Conservation (phyloP, 2,797 vertebrate species). For the Argya squamiceps region DNA sequence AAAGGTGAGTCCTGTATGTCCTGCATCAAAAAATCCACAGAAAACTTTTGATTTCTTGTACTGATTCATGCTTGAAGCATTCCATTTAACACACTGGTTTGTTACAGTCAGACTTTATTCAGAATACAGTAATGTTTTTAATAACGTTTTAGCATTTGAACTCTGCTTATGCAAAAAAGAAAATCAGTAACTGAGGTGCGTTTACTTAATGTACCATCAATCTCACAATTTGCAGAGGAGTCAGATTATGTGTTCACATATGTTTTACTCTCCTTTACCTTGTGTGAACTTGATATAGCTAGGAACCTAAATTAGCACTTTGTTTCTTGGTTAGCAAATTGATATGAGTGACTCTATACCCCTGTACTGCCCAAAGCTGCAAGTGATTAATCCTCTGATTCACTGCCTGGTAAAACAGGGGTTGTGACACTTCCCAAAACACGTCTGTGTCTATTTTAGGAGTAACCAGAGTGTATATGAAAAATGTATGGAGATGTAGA, state of each 20-base stretch:
- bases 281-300: neutral
- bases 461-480: neutral
- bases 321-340: neutral
- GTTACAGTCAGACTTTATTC: neutral
- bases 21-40: neutral
- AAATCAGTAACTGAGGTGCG: neutral
- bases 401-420: neutral
- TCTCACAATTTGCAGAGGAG: neutral
- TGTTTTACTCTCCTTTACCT: neutral
- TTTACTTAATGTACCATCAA: neutral
- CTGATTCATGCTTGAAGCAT: neutral
- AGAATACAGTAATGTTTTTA: neutral
- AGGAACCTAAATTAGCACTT: neutral
- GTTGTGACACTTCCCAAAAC: neutral
- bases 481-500: neutral
- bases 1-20: neutral
- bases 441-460: neutral
- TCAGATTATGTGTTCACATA: neutral
- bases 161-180: neutral
- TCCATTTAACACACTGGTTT: neutral
- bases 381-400: neutral
- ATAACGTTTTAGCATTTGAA: neutral
- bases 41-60: neutral
- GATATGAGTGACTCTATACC: neutral
- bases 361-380: neutral